A percentile compares a stretch with the other conserved stretches of the same genome.
Evolutionary conservation across 2,113 vertebrate genomes (phyloP).

Genomic region (Hystrix brachyura): DNA sequence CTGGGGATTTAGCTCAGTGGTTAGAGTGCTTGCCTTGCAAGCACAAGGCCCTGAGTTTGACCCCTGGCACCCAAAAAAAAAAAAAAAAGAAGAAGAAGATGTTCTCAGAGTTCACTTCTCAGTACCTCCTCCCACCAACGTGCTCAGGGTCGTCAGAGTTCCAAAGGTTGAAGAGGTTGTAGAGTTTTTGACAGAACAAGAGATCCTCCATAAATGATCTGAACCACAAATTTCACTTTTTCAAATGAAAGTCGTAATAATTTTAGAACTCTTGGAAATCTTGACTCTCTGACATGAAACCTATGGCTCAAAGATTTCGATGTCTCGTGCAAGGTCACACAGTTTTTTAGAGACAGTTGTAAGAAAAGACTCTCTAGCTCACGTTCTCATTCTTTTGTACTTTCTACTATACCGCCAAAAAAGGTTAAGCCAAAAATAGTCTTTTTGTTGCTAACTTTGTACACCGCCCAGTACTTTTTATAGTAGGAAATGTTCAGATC

Average conservation of each 20-base stretch:
- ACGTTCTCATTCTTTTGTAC: neutral
- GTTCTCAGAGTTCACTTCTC: neutral
- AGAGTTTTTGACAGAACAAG: neutral
- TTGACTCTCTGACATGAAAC: neutral
- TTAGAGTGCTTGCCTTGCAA: too few species aligned
- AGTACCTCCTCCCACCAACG: neutral
- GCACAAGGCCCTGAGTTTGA: too few species aligned
- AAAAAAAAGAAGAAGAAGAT: too few species aligned
- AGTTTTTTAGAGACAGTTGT: neutral
- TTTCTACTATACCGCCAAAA: neutral
- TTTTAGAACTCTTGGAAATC: conserved; percentile 13
- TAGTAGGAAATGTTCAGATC: neutral
- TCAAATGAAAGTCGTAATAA: neutral
- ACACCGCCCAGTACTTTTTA: neutral
- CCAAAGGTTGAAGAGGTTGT: neutral
- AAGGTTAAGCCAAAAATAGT: neutral
- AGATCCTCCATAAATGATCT: neutral
- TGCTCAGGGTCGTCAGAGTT: neutral
- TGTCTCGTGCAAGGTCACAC: neutral
- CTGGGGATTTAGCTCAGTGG: too few species aligned
- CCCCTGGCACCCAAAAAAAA: too few species aligned
- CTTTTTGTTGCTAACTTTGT: neutral
- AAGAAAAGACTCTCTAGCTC: neutral
- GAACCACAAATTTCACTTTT: neutral
- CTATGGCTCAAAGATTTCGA: neutral